Base-by-base conservation (phyloP, 2,113 vertebrate genomes). In the Boulengeromyrus knoepffleri region DNA sequence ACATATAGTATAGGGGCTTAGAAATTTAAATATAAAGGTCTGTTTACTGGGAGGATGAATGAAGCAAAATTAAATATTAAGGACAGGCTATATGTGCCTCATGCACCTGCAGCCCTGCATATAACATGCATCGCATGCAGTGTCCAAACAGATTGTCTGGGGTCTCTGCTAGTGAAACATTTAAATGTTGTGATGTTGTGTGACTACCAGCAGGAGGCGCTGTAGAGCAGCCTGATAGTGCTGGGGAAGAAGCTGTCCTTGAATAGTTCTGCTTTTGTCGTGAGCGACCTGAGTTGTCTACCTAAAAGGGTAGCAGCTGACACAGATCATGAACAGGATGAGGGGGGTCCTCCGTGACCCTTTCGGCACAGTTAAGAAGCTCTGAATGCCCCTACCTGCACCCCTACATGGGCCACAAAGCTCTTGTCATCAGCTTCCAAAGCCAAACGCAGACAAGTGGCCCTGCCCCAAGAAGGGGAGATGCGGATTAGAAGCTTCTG, bases 331-430 rank as follows among this genome's bases (percentile, higher is more conserved):
- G 24, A 6, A 62, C 21, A 62, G 3, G 24, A 62, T 27, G 58
- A 3, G 56, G 2, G 58, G 58, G 24, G 24, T 27, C 1, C 58
- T 66, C n/a, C n/a, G 2, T n/a, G 8, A 62, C 10, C 3, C 58
- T 66, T 66, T n/a, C 9, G 7, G 9, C 58, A 66, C 0, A 66
- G 62, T 31, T 27, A 36, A 36, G 70, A 74, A 66, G 27, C 10
- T 21, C 7, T 8, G 31, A 19, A 83, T 24, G 4, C 24, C 3
- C 17, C 3, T 92, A 99, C 99, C 97, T 99, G 99, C 89, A 99
- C 95, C 1, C 98, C 98, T 5, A 97, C 97, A 0, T 97, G 98
- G 74, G 98, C 97, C 85, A 99, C 93, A 31, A 99, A 99, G 88
- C 94, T 97, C 95, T 98, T 97, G 93, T 97, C 94, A 58, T 98